These are phyloP conservation scores for Ennomos quercinarius DNA, from an alignment of 2,888 invertebrate species.

Conservation along the genomic window DNA sequence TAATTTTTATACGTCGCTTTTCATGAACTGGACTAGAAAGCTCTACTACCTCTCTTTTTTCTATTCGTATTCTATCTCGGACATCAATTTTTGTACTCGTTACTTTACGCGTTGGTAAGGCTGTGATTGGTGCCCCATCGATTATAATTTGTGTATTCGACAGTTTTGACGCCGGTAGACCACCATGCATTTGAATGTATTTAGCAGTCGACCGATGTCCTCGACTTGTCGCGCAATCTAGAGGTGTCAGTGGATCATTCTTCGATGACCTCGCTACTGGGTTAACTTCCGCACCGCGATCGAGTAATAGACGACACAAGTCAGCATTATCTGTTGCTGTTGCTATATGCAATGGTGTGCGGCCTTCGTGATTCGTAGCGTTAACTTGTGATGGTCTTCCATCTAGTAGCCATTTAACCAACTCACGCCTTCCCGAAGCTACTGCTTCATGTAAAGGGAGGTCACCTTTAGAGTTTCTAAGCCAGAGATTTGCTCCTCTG, in stretches of 20 bases:
- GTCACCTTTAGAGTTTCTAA: conserved; percentile 97
- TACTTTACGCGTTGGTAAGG: conserved; percentile 75
- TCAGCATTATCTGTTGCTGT: conserved; percentile 97
- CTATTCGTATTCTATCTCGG: conserved; percentile 78
- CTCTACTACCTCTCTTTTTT: conserved; percentile 81
- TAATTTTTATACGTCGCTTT: conserved; percentile 57
- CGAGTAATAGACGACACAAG: conserved; percentile 94
- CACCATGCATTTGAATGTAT: conserved; percentile 95
- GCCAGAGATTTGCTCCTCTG: conserved; percentile 94
- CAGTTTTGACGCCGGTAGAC: conserved; percentile 91
- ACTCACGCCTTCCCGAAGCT: conserved; percentile 94
- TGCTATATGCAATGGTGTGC: conserved; percentile 97
- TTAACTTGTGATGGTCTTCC: conserved; percentile 94
- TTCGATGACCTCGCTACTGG: conserved; percentile 92
- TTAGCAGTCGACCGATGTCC: conserved; percentile 96
- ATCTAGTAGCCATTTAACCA: conserved; percentile 94
- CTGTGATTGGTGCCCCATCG: conserved; percentile 74
- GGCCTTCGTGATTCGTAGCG: conserved; percentile 96
- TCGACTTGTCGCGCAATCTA: conserved; percentile 95
- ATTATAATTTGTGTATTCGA: conserved; percentile 77
- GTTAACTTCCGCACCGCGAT: conserved; percentile 94
- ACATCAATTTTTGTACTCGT: conserved; percentile 83
- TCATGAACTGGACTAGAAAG: conserved; percentile 73
- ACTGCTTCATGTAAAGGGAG: conserved; percentile 98
- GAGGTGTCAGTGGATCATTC: conserved; percentile 94